phyloP scores from a whole-genome alignment of 2,797 vertebrate genomes.

The Gadopsis bispinosus region DNA sequence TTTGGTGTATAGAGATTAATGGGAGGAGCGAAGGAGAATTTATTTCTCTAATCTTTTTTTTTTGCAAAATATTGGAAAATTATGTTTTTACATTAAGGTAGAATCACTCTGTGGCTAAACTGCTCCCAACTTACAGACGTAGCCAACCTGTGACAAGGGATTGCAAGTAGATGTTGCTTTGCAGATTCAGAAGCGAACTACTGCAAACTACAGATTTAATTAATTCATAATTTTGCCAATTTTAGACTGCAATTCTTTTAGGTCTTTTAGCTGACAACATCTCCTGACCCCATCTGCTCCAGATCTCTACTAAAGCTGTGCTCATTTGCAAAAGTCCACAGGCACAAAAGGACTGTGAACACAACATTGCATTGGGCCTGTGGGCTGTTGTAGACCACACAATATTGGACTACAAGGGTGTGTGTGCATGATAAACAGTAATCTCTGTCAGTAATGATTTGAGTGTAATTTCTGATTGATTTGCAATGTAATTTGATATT shows the following conservation, averaged over 20 bases:
- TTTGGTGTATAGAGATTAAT: no score
- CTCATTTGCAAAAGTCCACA: conserved; percentile 28
- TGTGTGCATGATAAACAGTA: conserved; percentile 1
- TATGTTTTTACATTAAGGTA: not conserved
- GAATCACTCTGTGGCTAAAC: not conserved
- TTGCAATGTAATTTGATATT: not conserved
- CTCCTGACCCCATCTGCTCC: conserved; percentile 28
- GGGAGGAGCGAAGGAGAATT: not conserved
- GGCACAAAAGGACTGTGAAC: conserved; percentile 26
- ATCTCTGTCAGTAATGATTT: not conserved
- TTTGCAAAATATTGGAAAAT: no score
- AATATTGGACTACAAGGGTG: conserved; percentile 1
- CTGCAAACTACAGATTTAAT: not conserved
- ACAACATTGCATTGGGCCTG: conserved; percentile 12
- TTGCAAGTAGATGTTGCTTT: not conserved
- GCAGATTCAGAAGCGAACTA: not conserved
- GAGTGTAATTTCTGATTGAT: not conserved
- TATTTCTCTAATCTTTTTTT: not conserved
- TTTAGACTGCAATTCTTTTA: not conserved
- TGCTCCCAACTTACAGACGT: not conserved
- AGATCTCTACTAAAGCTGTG: conserved; percentile 12
- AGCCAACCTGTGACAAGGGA: not conserved
- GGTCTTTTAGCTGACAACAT: no score
- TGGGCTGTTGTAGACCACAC: conserved; percentile 1
- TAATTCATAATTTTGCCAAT: not conserved